These are phyloP conservation scores for Nebria ingens DNA, from an alignment of 1,140 invertebrate species.

Conservation along the genomic window DNA sequence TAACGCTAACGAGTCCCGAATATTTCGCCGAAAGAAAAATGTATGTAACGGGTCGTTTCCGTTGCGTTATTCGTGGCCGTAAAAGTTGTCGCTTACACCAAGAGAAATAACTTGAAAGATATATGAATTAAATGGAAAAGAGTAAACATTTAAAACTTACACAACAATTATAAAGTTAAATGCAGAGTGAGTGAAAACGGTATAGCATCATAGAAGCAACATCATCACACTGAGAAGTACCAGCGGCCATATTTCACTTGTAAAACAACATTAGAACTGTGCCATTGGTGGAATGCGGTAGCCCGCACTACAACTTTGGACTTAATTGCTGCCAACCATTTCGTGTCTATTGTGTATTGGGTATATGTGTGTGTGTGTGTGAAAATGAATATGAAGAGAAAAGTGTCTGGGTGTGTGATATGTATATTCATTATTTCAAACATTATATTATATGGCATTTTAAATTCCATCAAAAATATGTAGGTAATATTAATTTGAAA, in stretches of 20 bases:
- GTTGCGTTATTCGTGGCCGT: neutral
- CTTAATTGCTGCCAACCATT: neutral
- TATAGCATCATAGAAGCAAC: no score
- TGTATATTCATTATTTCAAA: no score
- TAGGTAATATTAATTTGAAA: no score
- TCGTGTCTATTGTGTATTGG: neutral
- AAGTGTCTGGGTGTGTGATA: no score
- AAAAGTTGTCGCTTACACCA: neutral
- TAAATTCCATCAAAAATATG: no score
- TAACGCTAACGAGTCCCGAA: neutral
- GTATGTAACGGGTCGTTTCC: neutral
- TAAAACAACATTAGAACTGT: neutral
- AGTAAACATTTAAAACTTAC: neutral
- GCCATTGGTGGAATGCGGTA: neutral
- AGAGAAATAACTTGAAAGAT: neutral
- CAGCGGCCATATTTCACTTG: neutral
- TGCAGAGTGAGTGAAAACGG: neutral
- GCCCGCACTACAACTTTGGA: constrained; percentile 3
- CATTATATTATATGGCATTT: no score
- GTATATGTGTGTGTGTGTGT: no score
- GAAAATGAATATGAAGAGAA: no score
- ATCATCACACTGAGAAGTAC: neutral
- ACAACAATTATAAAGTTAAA: constrained; percentile 8
- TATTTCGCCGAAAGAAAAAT: neutral
- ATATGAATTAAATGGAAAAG: constrained; percentile 4